A percentile compares a stretch with the other conserved stretches of the same genome.
phyloP scores from a whole-genome alignment of 1,140 invertebrate species.

The Trigoniulus corallinus region DNA sequence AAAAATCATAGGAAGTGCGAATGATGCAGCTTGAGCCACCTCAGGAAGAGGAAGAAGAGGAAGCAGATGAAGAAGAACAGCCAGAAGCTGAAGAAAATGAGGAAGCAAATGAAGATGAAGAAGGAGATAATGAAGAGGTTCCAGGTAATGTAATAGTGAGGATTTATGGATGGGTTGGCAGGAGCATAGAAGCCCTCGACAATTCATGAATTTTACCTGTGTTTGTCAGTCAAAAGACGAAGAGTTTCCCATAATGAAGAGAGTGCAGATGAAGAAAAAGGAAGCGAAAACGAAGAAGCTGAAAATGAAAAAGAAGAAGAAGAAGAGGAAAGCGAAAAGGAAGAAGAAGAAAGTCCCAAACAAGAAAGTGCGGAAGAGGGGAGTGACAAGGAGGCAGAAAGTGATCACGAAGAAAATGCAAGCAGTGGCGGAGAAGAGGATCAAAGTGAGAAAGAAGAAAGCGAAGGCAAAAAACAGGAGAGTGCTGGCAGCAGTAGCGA shows the following conservation, averaged over 20 bases:
- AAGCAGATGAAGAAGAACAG: constrained; percentile 21
- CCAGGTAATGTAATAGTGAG: neutral
- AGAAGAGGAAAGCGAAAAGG: constrained; percentile 11
- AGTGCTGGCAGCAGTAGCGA: constrained; percentile 8
- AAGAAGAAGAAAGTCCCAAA: constrained; percentile 19
- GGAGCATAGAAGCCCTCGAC: neutral
- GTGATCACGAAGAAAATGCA: constrained; percentile 18
- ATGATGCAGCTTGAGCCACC: constrained; percentile 76
- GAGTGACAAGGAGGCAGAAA: constrained; percentile 18
- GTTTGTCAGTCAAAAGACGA: neutral
- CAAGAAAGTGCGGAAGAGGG: constrained; percentile 8
- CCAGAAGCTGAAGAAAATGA: constrained; percentile 8
- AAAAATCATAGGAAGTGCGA: constrained; percentile 27
- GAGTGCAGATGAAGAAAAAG: constrained; percentile 7
- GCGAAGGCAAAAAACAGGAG: constrained; percentile 20
- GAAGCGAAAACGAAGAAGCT: constrained; percentile 8
- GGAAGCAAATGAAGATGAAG: neutral
- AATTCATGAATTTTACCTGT: constrained; percentile 2
- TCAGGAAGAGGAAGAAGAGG: constrained; percentile 49
- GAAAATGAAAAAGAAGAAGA: constrained; percentile 13
- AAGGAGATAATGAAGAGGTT: neutral
- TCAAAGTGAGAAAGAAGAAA: constrained; percentile 20
- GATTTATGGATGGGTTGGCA: neutral
- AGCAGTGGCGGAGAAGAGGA: constrained; percentile 19
- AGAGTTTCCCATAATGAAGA: neutral